Conservation (phyloP, 2,113 vertebrate genomes). For the Macquaria australasica region DNA sequence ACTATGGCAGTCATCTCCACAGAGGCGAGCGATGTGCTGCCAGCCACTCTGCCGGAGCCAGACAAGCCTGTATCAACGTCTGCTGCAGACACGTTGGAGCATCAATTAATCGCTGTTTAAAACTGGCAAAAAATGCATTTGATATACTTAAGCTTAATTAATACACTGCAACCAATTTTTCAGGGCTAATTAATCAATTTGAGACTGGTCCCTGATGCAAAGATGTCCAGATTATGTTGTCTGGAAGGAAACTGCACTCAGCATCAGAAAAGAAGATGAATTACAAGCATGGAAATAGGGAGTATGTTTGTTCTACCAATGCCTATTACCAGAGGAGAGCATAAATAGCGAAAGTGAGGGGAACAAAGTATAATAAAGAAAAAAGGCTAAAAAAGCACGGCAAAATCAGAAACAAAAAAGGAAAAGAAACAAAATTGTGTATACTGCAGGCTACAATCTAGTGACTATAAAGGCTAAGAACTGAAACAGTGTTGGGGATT, state of each 20-base stretch:
- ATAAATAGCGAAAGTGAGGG: neutral
- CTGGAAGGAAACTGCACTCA: slow-evolving; percentile 47
- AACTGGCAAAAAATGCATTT: slow-evolving; percentile 76
- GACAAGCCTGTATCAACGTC: slow-evolving; percentile 70
- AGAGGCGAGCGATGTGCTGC: slow-evolving; percentile 71
- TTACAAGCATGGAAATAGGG: slow-evolving; percentile 14
- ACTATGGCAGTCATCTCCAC: slow-evolving; percentile 71
- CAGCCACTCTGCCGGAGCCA: slow-evolving; percentile 67
- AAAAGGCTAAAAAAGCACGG: neutral
- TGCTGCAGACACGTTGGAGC: slow-evolving; percentile 62
- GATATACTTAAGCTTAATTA: slow-evolving; percentile 83
- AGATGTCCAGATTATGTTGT: slow-evolving; percentile 72
- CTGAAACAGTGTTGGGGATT: slow-evolving; percentile 53
- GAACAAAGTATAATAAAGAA: neutral
- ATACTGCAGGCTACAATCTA: slow-evolving; percentile 30
- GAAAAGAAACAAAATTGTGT: slow-evolving; percentile 6
- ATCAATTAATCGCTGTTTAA: slow-evolving; percentile 81
- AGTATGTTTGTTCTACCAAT: slow-evolving; percentile 50
- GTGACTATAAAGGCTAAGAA: slow-evolving; percentile 41
- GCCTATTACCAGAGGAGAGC: slow-evolving; percentile 18
- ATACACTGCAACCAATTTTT: slow-evolving; percentile 81
- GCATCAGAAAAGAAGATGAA: slow-evolving; percentile 49
- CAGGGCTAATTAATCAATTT: slow-evolving; percentile 82
- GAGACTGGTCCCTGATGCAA: slow-evolving; percentile 61
- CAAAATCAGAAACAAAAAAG: slow-evolving; percentile 5